Evolutionary conservation across 2,888 invertebrate genomes (phyloP), one percentile per base, ranked within the genome.

Genomic region (Drosophila kuntzei): DNA sequence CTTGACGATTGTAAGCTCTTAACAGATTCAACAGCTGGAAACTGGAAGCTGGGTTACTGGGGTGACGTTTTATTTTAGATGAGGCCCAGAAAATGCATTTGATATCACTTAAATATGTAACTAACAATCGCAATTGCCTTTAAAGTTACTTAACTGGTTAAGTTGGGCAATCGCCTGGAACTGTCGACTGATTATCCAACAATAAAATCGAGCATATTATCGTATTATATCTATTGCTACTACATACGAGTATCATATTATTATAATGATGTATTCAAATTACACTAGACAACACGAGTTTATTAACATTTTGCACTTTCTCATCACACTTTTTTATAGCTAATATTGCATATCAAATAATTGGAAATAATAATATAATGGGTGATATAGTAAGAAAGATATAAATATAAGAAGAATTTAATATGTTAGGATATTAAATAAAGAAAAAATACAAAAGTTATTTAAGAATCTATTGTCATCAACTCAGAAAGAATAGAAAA

Each of bases 171-270:
- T 71, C 43, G 51, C 16, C 32, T 60, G 66, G 55, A 72, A 60
- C 66, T 25, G 39, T 14, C 18, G 27, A 14, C 27, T 12, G 43
- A 36, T 74, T 76, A 74, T 76, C 34, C 46, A 74, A 74, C 65
- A 70, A 47, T 34, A 27, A 64, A 27, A 71, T 76, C 49, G 53
- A 61, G 36, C 43, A 16, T 50, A 55, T 50, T 55, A 58, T 32
- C 32, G 32, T 47, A 32, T 14, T 44, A 43, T n/a, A 41, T 11
- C n/a, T 29, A 43, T 49, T 49, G 25, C 49, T 34, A 50, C 32
- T 51, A 32, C 46, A 49, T 39, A 20, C 20, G 22, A 16, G 3
- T 44, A n/a, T 36, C 3, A 27, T 32, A 29, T 34, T 47, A 53
- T 60, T 58, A 29, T 47, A 46, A 32, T 47, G 51, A 32, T 22